Conservation (phyloP, 1,140 invertebrate species). For the Choristoneura fumiferana region DNA sequence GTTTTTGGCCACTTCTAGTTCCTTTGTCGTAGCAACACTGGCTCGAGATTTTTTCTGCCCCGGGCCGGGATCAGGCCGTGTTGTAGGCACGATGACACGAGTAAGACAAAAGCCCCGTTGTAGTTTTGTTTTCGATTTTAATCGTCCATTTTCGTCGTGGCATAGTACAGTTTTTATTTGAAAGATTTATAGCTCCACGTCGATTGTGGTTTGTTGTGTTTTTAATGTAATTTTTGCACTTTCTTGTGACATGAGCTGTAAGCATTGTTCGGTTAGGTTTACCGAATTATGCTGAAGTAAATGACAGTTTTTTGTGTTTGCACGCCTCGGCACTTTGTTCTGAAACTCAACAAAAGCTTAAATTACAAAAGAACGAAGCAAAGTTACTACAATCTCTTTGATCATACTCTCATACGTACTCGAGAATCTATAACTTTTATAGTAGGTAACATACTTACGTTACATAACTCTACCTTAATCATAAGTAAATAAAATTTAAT, state of each 20-base stretch:
- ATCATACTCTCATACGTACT: no score
- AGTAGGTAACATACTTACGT: no score
- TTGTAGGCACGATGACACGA: slow-evolving; percentile 72
- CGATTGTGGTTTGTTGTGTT: slow-evolving; percentile 21
- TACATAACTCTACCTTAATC: no score
- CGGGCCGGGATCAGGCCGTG: slow-evolving; percentile 34
- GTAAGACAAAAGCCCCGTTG: slow-evolving; percentile 68
- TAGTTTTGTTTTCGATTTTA: slow-evolving; percentile 70
- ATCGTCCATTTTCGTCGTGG: slow-evolving; percentile 58
- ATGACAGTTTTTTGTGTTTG: no score
- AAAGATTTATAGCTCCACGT: slow-evolving; percentile 39
- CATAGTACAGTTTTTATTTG: slow-evolving; percentile 46
- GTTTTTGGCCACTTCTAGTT: neutral
- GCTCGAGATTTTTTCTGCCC: neutral
- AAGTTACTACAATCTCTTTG: no score
- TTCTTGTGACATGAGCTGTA: slow-evolving; percentile 25
- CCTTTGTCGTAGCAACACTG: neutral
- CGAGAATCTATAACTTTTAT: no score
- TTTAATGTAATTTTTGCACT: slow-evolving; percentile 28
- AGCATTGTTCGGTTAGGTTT: no score
- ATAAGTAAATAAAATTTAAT: no score
- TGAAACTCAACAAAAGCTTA: no score
- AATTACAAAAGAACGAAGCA: no score
- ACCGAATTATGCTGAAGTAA: no score
- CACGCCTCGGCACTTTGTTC: no score